Evolutionary conservation across 2,888 invertebrate genomes (phyloP).

Genomic region (Cynaeus angustus): DNA sequence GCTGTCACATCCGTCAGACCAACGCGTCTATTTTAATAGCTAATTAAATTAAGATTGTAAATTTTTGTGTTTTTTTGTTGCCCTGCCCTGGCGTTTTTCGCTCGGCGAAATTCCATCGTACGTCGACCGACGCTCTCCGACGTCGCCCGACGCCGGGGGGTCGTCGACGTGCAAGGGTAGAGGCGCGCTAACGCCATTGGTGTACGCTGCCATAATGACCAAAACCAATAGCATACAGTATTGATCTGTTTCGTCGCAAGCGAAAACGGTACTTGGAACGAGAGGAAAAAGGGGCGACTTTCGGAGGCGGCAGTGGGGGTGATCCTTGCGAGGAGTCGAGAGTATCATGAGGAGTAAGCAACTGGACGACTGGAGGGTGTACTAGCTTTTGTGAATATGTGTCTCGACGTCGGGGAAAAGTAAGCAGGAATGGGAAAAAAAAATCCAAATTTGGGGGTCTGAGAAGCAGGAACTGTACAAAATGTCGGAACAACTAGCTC

Average conservation of each 20-base stretch:
- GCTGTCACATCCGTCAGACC: neutral
- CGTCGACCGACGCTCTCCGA: slow-evolving; percentile 14
- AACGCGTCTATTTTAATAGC: neutral
- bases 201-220: slow-evolving; percentile 57
- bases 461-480: too few species aligned
- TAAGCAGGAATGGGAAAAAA: neutral
- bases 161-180: slow-evolving; percentile 50
- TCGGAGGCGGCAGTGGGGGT: slow-evolving; percentile 13
- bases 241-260: slow-evolving; percentile 53
- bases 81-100: slow-evolving; percentile 1
- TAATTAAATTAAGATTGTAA: neutral
- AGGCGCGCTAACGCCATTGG: slow-evolving; percentile 58
- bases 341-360: slow-evolving; percentile 27
- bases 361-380: slow-evolving; percentile 44
- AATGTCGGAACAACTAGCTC: too few species aligned
- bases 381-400: slow-evolving; percentile 48
- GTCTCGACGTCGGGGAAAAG: slow-evolving; percentile 7
- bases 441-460: too few species aligned
- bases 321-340: slow-evolving; percentile 45
- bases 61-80: slow-evolving; percentile 6
- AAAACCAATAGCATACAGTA: slow-evolving; percentile 61
- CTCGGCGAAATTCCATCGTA: slow-evolving; percentile 9
- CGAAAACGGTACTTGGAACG: slow-evolving; percentile 40
- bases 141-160: slow-evolving; percentile 19
- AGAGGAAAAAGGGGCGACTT: slow-evolving; percentile 29